Percentiles rank a stretch among this genome's conserved stretches.
phyloP scores from a whole-genome alignment of 2,113 vertebrate species.

The Calyptomena viridis region DNA sequence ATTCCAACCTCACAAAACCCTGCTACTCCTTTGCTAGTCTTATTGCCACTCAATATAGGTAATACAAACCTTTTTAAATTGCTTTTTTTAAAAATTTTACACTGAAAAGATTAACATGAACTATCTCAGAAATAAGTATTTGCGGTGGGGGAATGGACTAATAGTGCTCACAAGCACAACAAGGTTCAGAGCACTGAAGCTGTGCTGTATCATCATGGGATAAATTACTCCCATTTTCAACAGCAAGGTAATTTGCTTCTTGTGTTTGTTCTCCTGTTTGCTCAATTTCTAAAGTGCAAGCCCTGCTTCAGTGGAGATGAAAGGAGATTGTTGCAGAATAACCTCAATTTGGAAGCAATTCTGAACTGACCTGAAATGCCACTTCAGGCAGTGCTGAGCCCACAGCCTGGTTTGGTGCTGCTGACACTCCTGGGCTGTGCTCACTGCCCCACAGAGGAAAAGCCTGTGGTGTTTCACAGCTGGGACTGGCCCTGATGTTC shows the following conservation, averaged over 20 bases:
- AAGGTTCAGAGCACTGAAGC: background rate
- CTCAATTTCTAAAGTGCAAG: background rate
- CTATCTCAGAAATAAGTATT: background rate
- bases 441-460: background rate
- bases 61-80: background rate
- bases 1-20: background rate
- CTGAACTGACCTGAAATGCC: background rate
- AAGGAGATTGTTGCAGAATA: background rate
- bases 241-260: background rate
- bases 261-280: background rate
- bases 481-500: background rate
- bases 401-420: background rate
- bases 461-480: background rate
- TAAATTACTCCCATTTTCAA: background rate
- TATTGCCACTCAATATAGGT: background rate
- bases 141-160: background rate
- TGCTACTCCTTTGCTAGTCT: background rate
- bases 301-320: background rate
- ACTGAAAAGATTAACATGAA: background rate
- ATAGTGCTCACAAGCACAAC: background rate
- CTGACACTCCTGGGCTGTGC: background rate
- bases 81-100: background rate
- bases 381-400: background rate
- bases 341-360: background rate
- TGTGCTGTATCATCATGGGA: background rate